Evolutionary conservation across 2,113 vertebrate genomes (phyloP).

Genomic region (Pedetes capensis): DNA sequence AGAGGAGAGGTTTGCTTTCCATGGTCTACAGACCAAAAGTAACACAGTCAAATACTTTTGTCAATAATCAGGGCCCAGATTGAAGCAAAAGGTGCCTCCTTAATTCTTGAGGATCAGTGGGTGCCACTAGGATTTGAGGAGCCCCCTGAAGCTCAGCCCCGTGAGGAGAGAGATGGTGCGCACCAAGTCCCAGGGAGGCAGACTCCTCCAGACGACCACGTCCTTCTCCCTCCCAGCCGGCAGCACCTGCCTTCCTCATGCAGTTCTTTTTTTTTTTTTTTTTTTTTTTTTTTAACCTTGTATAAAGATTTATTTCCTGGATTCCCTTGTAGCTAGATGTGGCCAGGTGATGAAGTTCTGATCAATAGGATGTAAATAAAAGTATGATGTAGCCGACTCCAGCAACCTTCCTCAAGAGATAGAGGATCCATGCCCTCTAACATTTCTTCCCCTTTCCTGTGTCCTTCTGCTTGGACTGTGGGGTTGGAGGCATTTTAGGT

Average conservation of each 20-base stretch:
- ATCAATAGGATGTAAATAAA: neutral
- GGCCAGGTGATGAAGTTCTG: neutral
- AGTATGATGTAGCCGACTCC: neutral
- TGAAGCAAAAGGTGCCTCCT: neutral
- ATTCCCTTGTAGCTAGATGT: neutral
- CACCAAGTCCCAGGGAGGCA: neutral
- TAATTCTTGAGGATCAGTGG: constrained; percentile 17
- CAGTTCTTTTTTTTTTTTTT: no score
- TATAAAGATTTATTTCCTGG: neutral
- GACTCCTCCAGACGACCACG: neutral
- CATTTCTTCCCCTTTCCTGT: neutral
- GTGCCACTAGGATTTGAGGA: neutral
- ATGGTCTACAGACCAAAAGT: neutral
- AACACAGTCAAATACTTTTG: neutral
- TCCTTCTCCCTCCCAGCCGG: neutral
- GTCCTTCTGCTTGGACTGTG: neutral
- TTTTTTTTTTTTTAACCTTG: no score
- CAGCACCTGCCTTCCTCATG: constrained; percentile 79
- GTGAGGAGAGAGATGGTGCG: no score
- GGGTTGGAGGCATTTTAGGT: neutral
- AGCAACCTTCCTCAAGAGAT: neutral
- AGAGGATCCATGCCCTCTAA: neutral
- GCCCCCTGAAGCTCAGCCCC: neutral
- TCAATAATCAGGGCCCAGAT: neutral
- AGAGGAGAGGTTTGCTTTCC: neutral